Evolutionary conservation across 2,797 vertebrate genomes (phyloP).

Genomic region (Mormyrops boulengeri): DNA sequence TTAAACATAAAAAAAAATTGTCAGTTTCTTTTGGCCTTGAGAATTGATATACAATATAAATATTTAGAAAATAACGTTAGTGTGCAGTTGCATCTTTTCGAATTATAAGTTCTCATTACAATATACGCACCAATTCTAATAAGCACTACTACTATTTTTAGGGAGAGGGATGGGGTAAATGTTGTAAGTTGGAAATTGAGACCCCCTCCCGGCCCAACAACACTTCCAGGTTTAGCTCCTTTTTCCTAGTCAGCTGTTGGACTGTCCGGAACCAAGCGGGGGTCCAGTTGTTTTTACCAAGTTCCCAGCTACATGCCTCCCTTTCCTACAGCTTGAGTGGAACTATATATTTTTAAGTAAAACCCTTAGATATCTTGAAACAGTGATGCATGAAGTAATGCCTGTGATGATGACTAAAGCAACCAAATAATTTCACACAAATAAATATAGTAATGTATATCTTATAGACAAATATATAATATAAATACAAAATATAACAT

Average conservation of each 20-base stretch:
- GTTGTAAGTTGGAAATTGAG: slow-evolving; percentile 59
- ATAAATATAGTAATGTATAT: slow-evolving; percentile 35
- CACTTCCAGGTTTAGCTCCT: slow-evolving; percentile 50
- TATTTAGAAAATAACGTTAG: slow-evolving; percentile 20
- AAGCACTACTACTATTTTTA: slow-evolving; percentile 60
- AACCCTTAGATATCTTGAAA: slow-evolving; percentile 44
- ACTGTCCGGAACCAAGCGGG: slow-evolving; percentile 32
- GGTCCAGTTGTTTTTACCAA: slow-evolving; percentile 26
- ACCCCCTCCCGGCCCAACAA: slow-evolving; percentile 55
- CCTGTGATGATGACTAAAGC: slow-evolving; percentile 47
- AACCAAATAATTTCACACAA: slow-evolving; percentile 63
- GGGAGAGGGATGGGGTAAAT: slow-evolving; percentile 72
- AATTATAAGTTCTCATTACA: slow-evolving; percentile 33
- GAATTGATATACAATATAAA: slow-evolving; percentile 29
- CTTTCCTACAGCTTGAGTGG: slow-evolving; percentile 17
- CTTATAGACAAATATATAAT: slow-evolving; percentile 51
- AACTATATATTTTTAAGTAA: slow-evolving; percentile 28
- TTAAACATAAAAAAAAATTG: not conserved
- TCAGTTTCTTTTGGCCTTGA: slow-evolving; percentile 1
- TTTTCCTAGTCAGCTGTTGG: slow-evolving; percentile 43
- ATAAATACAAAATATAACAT: slow-evolving; percentile 59
- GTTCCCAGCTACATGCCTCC: slow-evolving; percentile 15
- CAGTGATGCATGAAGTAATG: slow-evolving; percentile 53
- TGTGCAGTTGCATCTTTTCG: slow-evolving; percentile 30
- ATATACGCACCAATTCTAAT: slow-evolving; percentile 35